These are phyloP conservation scores for Rhingia rostrata DNA, from an alignment of 2,888 invertebrate genomes.

Conservation along the genomic window DNA sequence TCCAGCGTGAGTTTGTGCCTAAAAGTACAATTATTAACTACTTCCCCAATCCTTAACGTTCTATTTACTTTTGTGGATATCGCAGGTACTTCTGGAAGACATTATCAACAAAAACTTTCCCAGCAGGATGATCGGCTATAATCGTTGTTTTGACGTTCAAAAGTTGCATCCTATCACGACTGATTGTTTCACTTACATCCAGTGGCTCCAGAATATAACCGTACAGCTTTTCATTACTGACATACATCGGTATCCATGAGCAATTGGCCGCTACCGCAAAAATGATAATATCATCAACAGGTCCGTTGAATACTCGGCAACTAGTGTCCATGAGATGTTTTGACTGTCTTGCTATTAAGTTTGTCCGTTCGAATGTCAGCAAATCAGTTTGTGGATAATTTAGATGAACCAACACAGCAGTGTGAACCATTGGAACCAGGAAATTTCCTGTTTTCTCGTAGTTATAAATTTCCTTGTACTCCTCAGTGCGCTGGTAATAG, in stretches of 20 bases:
- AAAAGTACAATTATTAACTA: constrained; percentile 39
- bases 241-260: constrained; percentile 86
- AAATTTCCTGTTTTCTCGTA: constrained; percentile 89
- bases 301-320: constrained; percentile 87
- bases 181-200: constrained; percentile 86
- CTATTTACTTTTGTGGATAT: constrained; percentile 80
- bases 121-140: constrained; percentile 86
- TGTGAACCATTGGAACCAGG: constrained; percentile 95
- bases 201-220: constrained; percentile 93
- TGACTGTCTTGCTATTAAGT: constrained; percentile 77
- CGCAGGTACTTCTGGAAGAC: constrained; percentile 81
- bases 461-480: constrained; percentile 91
- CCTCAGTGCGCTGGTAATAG: constrained; percentile 92
- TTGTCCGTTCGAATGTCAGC: constrained; percentile 87
- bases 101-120: constrained; percentile 82
- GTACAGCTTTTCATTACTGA: constrained; percentile 92
- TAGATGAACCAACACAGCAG: constrained; percentile 92
- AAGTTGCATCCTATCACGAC: constrained; percentile 88
- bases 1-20: constrained; percentile 89
- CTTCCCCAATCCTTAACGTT: neutral
- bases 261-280: constrained; percentile 93
- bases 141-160: constrained; percentile 90
- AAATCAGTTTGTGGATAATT: constrained; percentile 84
- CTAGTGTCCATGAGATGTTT: constrained; percentile 65
- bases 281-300: constrained; percentile 95